Evolutionary conservation across 2,113 vertebrate genomes (phyloP), one percentile per base, ranked within the genome.

Genomic region (Meleagris gallopavo): DNA sequence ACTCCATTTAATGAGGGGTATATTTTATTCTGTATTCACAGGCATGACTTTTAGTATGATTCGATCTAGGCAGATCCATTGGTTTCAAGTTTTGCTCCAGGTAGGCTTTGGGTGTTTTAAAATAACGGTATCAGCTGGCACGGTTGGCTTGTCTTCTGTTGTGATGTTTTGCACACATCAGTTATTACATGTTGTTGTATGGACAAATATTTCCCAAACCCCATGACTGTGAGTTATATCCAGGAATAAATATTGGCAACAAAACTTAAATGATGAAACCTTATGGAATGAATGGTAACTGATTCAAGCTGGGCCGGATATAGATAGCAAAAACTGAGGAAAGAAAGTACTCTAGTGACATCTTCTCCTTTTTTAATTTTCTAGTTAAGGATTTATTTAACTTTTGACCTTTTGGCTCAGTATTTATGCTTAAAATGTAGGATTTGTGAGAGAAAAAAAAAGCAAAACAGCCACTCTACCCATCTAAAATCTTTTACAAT

Each of bases 241-340:
- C 93, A 88, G 90, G 90, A 94, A 95, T 77, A 90, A 94, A 91
- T 90, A 61, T 66, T 94, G 93, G 88, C 95, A 96, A 45, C 46
- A 16, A 16, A 88, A 91, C 65, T 88, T 94, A 91, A 94, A 95
- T 95, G 93, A 86, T 92, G 90, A 95, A 97, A 92, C 83, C 29
- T 90, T 86, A 36, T 84, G 73, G 76, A 92, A 77, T 38, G 90
- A 95, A 41, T 54, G 69, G 73, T 95, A 95, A 94, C 90, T 86
- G 83, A 75, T 94, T 94, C 92, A 94, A 96, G 90, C 83, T 95
- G 92, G 73, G 83, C 29, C 0, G 18, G 69, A 84, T 94, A 77
- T 20, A 80, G 91, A 87, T 83, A 86, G 73, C 74, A 76, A 4
- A 88, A 83, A 27, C 75, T 45, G 45, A 89, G 71, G 34, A 8